phyloP scores from a whole-genome alignment of 2,888 invertebrate species.

The Trachelus iudaicus region DNA sequence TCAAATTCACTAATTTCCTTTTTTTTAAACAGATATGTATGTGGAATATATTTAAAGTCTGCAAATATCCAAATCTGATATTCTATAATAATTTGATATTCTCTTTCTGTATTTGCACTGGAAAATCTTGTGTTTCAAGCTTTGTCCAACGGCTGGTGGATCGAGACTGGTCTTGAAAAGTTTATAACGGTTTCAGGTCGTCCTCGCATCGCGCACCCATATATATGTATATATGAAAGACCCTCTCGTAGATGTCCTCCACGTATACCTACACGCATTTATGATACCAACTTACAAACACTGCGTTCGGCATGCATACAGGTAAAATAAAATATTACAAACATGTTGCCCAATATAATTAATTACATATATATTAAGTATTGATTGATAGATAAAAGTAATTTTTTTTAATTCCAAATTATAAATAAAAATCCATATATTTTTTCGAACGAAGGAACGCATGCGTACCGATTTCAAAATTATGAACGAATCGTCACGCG shows the following conservation, averaged over 20 bases:
- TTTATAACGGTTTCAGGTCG: constrained; percentile 58
- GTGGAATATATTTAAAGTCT: too few relatives aligned
- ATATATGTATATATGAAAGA: not conserved
- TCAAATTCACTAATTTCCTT: not conserved
- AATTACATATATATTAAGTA: not conserved
- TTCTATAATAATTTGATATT: not conserved
- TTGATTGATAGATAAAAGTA: too few relatives aligned
- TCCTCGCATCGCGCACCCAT: constrained; percentile 36
- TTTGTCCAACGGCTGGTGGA: constrained; percentile 46
- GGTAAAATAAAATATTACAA: not conserved
- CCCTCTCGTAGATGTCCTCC: not conserved
- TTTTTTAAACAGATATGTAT: not conserved
- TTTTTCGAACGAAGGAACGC: not conserved
- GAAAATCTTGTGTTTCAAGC: constrained; percentile 3
- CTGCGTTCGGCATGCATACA: not conserved
- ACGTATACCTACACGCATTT: not conserved
- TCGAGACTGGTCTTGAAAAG: constrained; percentile 57
- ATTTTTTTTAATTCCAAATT: not conserved
- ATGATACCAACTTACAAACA: not conserved
- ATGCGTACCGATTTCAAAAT: not conserved
- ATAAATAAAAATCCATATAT: not conserved
- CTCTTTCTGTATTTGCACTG: not conserved
- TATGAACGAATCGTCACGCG: not conserved
- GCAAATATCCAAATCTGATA: too few relatives aligned
- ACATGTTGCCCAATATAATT: not conserved